phyloP scores from a whole-genome alignment of 2,113 vertebrate species.

The Anthoscopus minutus region DNA sequence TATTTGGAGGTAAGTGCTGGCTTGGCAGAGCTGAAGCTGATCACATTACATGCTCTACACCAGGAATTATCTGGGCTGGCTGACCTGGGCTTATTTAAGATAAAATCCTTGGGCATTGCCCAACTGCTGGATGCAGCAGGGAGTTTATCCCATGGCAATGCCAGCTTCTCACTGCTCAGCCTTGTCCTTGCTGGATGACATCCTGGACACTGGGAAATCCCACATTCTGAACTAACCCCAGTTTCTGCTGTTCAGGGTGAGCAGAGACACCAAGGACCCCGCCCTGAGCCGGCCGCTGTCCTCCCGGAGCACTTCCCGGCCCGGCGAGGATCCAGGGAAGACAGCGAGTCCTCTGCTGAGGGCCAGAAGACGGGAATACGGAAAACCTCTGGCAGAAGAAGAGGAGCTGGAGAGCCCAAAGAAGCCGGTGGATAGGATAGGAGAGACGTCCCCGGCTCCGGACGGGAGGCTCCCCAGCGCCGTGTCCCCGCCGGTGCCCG shows the following conservation, averaged over 20 bases:
- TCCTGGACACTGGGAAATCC: rapidly evolving
- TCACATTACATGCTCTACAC: not conserved
- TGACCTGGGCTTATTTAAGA: not conserved
- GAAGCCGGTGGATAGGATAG: not conserved
- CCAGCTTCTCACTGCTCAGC: not conserved
- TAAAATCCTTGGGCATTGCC: conserved; percentile 37
- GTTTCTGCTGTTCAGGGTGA: not conserved
- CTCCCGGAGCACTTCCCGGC: not conserved
- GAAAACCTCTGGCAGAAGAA: not conserved
- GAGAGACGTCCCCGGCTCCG: not conserved
- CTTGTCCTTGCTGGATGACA: not conserved
- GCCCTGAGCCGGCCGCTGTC: not conserved
- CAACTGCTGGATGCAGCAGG: not conserved
- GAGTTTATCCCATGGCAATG: not conserved
- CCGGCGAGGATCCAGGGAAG: rapidly evolving
- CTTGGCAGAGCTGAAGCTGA: not conserved
- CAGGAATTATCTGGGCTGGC: not conserved
- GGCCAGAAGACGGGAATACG: not conserved
- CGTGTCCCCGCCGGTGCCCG: not conserved
- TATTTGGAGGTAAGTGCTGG: not conserved
- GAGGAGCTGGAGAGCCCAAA: not conserved
- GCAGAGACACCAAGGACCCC: not conserved
- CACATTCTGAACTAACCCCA: rapidly evolving
- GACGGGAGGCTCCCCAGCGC: conserved; percentile 62
- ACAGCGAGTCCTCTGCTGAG: not conserved